phyloP scores from a whole-genome alignment of 2,888 invertebrate species.

The Drosophila setosimentum region DNA sequence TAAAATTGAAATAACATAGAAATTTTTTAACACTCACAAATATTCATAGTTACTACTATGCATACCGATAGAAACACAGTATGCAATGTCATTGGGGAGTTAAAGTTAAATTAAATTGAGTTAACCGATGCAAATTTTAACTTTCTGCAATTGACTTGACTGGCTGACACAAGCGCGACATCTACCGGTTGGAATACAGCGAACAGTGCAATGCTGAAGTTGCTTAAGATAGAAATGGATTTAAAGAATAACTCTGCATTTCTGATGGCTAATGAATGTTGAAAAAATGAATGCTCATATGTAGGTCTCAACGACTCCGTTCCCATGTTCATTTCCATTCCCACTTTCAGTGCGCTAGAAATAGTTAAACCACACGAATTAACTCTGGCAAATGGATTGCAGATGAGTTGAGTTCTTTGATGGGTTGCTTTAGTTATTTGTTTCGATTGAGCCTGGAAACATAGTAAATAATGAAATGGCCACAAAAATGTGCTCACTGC shows the following conservation, averaged over 20 bases:
- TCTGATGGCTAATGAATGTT: conserved; percentile 4
- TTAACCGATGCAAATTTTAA: neutral
- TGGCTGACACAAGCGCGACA: neutral
- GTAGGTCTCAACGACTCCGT: neutral
- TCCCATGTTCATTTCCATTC: neutral
- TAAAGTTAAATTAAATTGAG: neutral
- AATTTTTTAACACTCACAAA: neutral
- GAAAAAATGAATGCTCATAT: neutral
- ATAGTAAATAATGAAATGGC: conserved; percentile 42
- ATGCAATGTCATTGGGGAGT: neutral
- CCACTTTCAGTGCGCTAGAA: neutral
- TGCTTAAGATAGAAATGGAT: neutral
- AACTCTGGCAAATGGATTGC: conserved; percentile 35
- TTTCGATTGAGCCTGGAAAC: conserved; percentile 46
- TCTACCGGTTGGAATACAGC: neutral
- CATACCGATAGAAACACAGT: neutral
- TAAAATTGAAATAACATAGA: neutral
- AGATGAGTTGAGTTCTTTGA: conserved; percentile 25
- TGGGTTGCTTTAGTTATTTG: conserved; percentile 46
- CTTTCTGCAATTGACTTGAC: neutral
- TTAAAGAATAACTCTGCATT: neutral
- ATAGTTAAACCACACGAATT: conserved; percentile 32
- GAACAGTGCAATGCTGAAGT: neutral
- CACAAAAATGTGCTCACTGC: conserved; percentile 20
- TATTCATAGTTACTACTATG: neutral